Evolutionary conservation across 2,113 vertebrate species (phyloP), one percentile per base, ranked within the genome.

Genomic region (Rhizomys pruinosus): DNA sequence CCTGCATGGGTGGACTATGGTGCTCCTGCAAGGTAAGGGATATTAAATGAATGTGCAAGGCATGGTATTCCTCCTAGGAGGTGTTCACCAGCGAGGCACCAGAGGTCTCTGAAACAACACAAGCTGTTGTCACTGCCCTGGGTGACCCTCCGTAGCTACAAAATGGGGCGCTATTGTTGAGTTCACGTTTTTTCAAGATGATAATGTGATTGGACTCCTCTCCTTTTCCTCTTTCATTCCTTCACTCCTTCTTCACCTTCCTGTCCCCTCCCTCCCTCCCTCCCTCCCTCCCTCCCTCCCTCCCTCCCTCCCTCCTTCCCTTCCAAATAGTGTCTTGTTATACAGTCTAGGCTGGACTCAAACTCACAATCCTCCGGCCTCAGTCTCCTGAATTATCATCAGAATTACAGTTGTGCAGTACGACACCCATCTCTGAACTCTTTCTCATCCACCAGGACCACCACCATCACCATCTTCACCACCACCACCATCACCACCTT

Each of bases 181-280:
- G 15, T 84, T 87, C 84, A 96, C 77, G 42, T n/a, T n/a, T 77
- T 66, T 95, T 89, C 87, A 95, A 90, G 42, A 91, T 37, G 32
- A 92, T 91, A 95, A 84, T 64, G 27, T 84, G 20, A 52, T 47
- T 69, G 59, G 17, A 63, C 1, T 84, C 61, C n/a, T n/a, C n/a
- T n/a, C n/a, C 59, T 22, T 61, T 61, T 16, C 15, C 17, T 61
- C 59, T 22, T 61, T 61, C 59, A 4, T 61, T 61, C 59, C 59
- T 61, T 61, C 59, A 7, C 17, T 84, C 17, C 8, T 44, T 12
- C 34, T 11, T 29, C 29, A 1, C 13, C 4, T 37, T 11, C 2
- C 1, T 1, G n/a, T 52, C 34, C 16, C 63, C 4, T 80, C 23
- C 57, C 20, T 61, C 29, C 37, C 7, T 63, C 34, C 11, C 7